These are phyloP conservation scores for Oryzias javanicus DNA, from an alignment of 2,113 vertebrate genomes.

Conservation along the genomic window DNA sequence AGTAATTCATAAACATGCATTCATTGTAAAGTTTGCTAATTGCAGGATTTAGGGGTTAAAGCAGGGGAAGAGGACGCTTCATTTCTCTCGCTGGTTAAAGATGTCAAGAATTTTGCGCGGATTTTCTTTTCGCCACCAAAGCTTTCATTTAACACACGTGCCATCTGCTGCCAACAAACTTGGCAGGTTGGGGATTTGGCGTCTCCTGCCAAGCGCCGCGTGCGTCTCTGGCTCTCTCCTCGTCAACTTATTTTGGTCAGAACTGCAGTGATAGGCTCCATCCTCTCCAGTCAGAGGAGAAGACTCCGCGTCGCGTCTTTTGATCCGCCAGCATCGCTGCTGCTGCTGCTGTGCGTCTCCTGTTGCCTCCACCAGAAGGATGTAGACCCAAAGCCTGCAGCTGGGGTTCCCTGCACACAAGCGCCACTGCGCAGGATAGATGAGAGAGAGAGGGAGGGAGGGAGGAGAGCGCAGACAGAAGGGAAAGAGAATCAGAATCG, in stretches of 20 bases:
- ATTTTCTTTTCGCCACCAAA: conserved; percentile 28
- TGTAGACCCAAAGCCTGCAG: conserved; percentile 53
- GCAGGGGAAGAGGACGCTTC: not conserved
- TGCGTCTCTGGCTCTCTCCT: conserved; percentile 44
- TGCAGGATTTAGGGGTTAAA: conserved; percentile 26
- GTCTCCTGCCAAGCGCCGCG: conserved; percentile 41
- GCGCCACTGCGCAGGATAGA: conserved; percentile 56
- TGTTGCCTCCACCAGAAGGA: conserved; percentile 18
- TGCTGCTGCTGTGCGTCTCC: conserved; percentile 25
- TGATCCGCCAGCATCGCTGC: conserved; percentile 8
- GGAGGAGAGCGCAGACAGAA: conserved; percentile 5
- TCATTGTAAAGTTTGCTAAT: not conserved
- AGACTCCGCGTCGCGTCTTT: conserved; percentile 25
- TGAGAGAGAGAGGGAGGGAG: conserved; percentile 14
- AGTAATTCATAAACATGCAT: not conserved
- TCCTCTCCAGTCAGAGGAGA: conserved; percentile 29
- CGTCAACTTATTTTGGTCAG: conserved; percentile 59
- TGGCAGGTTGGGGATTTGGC: conserved; percentile 46
- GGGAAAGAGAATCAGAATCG: conserved; percentile 31
- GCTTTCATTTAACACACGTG: conserved; percentile 43
- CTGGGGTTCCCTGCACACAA: conserved; percentile 63
- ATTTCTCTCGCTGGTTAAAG: conserved; percentile 28
- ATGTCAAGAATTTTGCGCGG: conserved; percentile 37
- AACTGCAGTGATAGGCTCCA: conserved; percentile 42
- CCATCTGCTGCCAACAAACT: conserved; percentile 68